Evolutionary conservation across 2,888 invertebrate species (phyloP).

Genomic region (Syritta pipiens): DNA sequence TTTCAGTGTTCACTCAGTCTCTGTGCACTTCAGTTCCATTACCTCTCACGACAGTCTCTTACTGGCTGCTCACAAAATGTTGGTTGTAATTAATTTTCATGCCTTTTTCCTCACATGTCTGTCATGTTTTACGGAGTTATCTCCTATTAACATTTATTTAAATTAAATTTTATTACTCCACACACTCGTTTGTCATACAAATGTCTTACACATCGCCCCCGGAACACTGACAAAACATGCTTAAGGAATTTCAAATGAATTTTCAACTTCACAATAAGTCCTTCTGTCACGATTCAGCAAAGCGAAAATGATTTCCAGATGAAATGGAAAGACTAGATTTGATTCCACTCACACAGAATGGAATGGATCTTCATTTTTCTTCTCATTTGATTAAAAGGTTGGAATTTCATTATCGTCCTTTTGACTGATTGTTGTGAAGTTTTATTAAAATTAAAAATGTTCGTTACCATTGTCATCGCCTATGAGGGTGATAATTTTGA

Average conservation of each 20-base stretch:
- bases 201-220: not conserved
- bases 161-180: conserved; percentile 19
- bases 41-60: too few relatives aligned
- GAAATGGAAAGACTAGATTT: not conserved
- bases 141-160: not conserved
- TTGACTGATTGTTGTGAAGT: not conserved
- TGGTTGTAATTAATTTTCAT: too few relatives aligned
- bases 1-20: too few relatives aligned
- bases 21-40: too few relatives aligned
- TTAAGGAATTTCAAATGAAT: conserved; percentile 9
- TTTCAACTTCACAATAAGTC: conserved; percentile 10
- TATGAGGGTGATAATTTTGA: too few relatives aligned
- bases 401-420: conserved; percentile 14
- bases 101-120: not conserved
- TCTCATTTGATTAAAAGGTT: not conserved
- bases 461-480: too few relatives aligned
- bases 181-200: not conserved
- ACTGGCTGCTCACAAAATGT: too few relatives aligned
- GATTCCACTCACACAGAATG: not conserved
- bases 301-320: conserved; percentile 1
- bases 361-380: not conserved
- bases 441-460: not conserved
- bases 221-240: not conserved
- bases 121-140: not conserved
- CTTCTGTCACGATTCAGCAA: conserved; percentile 7